phyloP scores from a whole-genome alignment of 2,797 vertebrate species.

The Allobates femoralis region DNA sequence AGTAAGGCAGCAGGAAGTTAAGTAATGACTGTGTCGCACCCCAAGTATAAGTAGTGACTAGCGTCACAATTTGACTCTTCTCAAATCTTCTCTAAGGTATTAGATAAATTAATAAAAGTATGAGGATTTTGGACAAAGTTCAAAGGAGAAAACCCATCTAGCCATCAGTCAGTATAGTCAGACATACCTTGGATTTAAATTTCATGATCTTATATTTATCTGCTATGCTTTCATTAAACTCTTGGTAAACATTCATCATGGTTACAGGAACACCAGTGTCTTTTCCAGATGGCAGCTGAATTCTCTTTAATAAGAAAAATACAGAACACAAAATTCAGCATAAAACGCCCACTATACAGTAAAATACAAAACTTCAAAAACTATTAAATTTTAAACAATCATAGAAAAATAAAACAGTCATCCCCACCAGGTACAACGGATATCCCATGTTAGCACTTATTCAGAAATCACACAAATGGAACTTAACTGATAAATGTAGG shows the following conservation, averaged over 20 bases:
- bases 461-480: background rate
- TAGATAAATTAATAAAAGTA: no score
- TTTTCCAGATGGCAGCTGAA: constrained; percentile 80
- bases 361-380: background rate
- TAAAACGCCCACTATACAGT: background rate
- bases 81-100: no score
- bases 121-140: no score
- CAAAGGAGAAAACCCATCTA: no score
- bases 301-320: constrained; percentile 76
- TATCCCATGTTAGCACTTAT: background rate
- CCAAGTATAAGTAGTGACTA: no score
- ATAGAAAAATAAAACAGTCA: background rate
- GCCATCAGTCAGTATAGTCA: background rate
- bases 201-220: constrained; percentile 97
- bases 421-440: background rate
- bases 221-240: constrained; percentile 88
- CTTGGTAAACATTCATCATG: constrained; percentile 94
- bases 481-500: background rate
- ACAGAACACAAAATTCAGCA: background rate
- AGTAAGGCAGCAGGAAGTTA: no score
- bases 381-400: background rate
- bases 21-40: no score
- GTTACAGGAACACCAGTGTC: constrained; percentile 80
- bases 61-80: no score
- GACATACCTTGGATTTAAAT: constrained; percentile 94